These are phyloP conservation scores for Drosophila arawakana DNA, from an alignment of 1,140 invertebrate genomes.

Conservation along the genomic window DNA sequence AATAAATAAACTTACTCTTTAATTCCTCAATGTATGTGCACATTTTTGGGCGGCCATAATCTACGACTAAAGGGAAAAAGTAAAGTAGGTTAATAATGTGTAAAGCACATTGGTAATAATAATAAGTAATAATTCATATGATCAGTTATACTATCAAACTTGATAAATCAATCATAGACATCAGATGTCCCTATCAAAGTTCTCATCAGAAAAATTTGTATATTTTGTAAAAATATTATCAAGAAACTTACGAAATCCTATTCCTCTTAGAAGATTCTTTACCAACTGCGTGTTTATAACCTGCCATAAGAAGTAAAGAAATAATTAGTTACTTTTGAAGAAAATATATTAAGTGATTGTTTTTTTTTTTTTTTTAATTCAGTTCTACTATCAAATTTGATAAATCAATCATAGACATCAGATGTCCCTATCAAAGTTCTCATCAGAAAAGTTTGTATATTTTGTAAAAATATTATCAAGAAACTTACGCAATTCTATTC, in stretches of 20 bases:
- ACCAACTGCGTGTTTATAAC: too few relatives aligned
- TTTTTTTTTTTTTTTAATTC: too few relatives aligned
- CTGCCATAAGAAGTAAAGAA: background rate
- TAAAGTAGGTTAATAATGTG: too few relatives aligned
- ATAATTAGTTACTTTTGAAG: background rate
- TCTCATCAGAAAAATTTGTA: constrained; percentile 42
- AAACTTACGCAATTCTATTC: too few relatives aligned
- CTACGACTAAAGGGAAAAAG: too few relatives aligned
- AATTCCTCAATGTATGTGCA: too few relatives aligned
- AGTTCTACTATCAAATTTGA: constrained; percentile 9
- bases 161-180: constrained; percentile 44
- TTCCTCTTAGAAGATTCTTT: background rate
- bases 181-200: constrained; percentile 44
- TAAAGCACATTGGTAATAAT: constrained; percentile 1
- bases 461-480: too few relatives aligned
- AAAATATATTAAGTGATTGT: background rate
- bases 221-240: background rate
- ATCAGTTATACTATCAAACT: constrained; percentile 16
- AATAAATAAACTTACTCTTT: background rate
- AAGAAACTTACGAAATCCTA: background rate
- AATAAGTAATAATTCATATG: too few relatives aligned
- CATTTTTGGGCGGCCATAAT: too few relatives aligned
- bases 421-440: constrained; percentile 49
- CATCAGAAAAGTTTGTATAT: too few relatives aligned
- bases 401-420: constrained; percentile 55